Evolutionary conservation across 2,113 vertebrate genomes (phyloP), one percentile per base, ranked within the genome.

Genomic region (Neodontobutis hainanensis): DNA sequence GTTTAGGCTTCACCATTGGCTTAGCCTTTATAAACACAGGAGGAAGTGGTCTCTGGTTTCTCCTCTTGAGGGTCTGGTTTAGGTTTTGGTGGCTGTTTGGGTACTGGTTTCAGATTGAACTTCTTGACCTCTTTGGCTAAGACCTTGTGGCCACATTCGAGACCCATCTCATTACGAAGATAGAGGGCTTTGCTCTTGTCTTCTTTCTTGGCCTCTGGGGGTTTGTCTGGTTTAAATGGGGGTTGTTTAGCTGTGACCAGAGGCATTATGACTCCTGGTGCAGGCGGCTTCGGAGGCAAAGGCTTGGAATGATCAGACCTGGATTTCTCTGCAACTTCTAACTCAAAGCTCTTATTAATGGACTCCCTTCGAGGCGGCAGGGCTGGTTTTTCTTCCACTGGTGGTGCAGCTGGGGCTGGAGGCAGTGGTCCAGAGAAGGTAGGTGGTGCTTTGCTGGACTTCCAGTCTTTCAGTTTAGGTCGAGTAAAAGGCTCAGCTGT

Each of bases 121-220:
- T 96, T 99, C 85, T 95, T 98, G 45, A 99, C 94, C 73, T 98
- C 97, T 80, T 96, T 98, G 83, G 93, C 95, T 0, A 94, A 92
- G 11, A 99, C 80, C 71, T 98, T 99, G 87, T 98, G 97, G 44
- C 97, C 96, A 14, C 95, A 97, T 81, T 99, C 97, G 48, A 99
- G 90, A 0, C 97, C 97, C 95, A 98, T 98, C 88, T 99, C 97
- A 0, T 98, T 99, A 48, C 92, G 95, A 68, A 96, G 90, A 55
- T 93, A 94, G 68, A 97, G 93, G 8, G 93, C 67, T 86, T 98
- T 98, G 85, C 83, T 93, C 61, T 96, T 98, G 36, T 98, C 96
- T n/a, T 99, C 96, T 0, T 93, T 89, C 84, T 94, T 97, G 55
- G 91, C 56, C 71, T 98, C 96, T 0, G 89, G 84, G 47, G 93